Evolutionary conservation across 2,797 vertebrate genomes (phyloP).

Genomic region (Amphiprion clarkii): DNA sequence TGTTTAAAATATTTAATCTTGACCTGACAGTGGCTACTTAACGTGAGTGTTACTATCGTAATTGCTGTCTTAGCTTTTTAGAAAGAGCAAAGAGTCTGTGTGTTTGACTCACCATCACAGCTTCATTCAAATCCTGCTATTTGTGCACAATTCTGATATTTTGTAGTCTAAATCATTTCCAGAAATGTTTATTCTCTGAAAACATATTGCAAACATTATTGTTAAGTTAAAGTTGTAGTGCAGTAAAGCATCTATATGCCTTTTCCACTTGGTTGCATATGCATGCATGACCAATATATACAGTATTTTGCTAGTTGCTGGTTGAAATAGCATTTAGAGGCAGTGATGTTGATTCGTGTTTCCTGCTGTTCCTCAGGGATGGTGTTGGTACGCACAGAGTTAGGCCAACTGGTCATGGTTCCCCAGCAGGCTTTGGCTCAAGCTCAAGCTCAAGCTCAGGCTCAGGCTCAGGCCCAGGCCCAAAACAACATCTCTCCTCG

Average conservation of each 20-base stretch:
- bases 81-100: slow-evolving; percentile 5
- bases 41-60: background rate
- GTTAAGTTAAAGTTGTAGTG: background rate
- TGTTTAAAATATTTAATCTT: slow-evolving; percentile 16
- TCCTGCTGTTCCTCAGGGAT: slow-evolving; percentile 82
- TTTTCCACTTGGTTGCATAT: background rate
- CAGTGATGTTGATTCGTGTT: slow-evolving; percentile 16
- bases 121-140: background rate
- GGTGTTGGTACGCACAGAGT: slow-evolving; percentile 90
- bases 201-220: background rate
- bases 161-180: background rate
- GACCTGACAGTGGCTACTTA: background rate
- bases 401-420: slow-evolving; percentile 91
- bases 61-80: background rate
- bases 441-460: slow-evolving; percentile 84
- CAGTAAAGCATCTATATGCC: background rate
- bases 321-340: background rate
- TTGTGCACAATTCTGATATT: background rate
- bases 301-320: background rate
- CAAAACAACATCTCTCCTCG: slow-evolving; percentile 88
- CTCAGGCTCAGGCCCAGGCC: slow-evolving; percentile 82
- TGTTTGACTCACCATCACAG: slow-evolving; percentile 1
- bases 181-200: background rate
- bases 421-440: slow-evolving; percentile 91
- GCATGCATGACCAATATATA: background rate